Conservation (phyloP, 2,113 vertebrate species). For the Bos javanicus region DNA sequence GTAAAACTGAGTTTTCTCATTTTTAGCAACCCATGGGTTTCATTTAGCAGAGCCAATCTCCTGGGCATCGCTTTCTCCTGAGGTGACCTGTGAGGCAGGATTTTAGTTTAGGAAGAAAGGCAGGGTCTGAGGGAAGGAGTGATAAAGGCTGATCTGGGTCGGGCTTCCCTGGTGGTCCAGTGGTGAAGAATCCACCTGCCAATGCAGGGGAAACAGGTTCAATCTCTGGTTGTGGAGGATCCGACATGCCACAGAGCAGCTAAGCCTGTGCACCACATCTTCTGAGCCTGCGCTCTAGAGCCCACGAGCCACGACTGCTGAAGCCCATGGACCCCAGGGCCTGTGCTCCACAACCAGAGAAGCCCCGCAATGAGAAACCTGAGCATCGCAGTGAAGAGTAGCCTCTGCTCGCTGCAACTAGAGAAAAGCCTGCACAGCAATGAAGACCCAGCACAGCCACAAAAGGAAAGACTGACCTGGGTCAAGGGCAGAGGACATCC, state of each 20-base stretch:
- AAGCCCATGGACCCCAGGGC: too few relatives aligned
- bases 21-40: background rate
- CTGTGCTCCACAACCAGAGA: too few relatives aligned
- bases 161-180: background rate
- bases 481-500: background rate
- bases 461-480: background rate
- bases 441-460: background rate
- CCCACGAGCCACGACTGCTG: background rate
- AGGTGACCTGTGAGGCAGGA: background rate
- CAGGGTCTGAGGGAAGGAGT: background rate
- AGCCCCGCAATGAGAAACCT: too few relatives aligned
- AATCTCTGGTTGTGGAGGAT: background rate
- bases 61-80: background rate
- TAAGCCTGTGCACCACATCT: background rate
- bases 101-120: background rate
- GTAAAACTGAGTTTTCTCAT: background rate
- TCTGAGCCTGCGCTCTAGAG: background rate
- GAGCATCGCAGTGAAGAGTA: background rate
- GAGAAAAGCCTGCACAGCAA: background rate
- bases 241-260: background rate
- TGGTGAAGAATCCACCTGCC: background rate
- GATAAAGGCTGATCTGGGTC: too few relatives aligned
- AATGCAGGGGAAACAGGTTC: background rate
- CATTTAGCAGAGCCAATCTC: background rate
- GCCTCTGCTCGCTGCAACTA: background rate